Evolutionary conservation across 2,888 invertebrate species (phyloP).

Genomic region (Cryptocephalus primarius): DNA sequence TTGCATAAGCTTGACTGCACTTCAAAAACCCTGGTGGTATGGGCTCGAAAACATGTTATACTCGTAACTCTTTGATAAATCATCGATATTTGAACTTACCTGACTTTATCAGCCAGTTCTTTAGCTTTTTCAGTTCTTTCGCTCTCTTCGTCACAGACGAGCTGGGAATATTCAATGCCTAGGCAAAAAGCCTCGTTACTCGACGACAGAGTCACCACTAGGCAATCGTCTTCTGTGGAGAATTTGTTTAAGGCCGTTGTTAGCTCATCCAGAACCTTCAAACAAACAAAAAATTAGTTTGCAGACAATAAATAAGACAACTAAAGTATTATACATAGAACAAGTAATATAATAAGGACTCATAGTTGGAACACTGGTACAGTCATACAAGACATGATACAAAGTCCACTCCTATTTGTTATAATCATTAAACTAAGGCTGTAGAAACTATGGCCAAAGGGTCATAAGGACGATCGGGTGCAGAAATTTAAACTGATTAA

Average conservation of each 20-base stretch:
- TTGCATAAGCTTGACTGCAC: no score
- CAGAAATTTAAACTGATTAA: no score
- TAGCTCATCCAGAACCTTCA: slow-evolving; percentile 67
- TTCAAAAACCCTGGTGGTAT: no score
- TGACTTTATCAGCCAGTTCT: slow-evolving; percentile 59
- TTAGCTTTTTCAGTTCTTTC: slow-evolving; percentile 53
- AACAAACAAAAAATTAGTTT: slow-evolving; percentile 12
- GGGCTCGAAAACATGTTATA: no score
- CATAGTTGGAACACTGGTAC: background rate
- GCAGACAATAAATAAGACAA: background rate
- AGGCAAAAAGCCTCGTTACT: slow-evolving; percentile 68
- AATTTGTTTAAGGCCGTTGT: slow-evolving; percentile 54
- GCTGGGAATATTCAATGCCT: slow-evolving; percentile 66
- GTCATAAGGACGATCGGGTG: no score
- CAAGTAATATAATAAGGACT: background rate
- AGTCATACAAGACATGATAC: no score
- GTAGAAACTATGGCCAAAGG: no score
- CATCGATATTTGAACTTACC: slow-evolving; percentile 41
- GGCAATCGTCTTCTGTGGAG: slow-evolving; percentile 50
- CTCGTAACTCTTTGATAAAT: no score
- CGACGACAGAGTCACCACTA: slow-evolving; percentile 63
- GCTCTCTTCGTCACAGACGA: slow-evolving; percentile 50
- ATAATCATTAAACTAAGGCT: no score
- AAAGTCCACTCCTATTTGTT: no score
- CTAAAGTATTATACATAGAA: background rate